A percentile compares a stretch with the other conserved stretches of the same genome.
Evolutionary conservation across 2,888 invertebrate genomes (phyloP).

Genomic region (Ectropis crepuscularia): DNA sequence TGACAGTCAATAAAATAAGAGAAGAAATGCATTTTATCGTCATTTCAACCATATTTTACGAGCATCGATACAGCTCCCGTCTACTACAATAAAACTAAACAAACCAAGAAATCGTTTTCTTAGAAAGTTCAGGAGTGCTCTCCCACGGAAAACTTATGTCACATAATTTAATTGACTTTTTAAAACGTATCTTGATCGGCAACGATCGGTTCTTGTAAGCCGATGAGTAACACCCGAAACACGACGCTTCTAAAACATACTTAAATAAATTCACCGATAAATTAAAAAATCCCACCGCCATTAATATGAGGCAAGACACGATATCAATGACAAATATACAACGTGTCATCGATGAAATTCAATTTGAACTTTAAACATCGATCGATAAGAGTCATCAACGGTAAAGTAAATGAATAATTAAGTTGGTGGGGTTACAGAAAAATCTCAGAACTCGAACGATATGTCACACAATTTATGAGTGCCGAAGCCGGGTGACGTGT

Average conservation of each 20-base stretch:
- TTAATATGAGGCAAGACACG: conserved; percentile 72
- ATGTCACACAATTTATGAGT: conserved; percentile 80
- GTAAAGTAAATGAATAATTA: conserved; percentile 43
- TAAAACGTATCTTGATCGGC: conserved; percentile 52
- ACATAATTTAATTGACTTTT: conserved; percentile 51
- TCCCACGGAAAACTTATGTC: conserved; percentile 41
- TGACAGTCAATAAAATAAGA: conserved; percentile 14
- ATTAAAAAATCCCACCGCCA: conserved; percentile 72
- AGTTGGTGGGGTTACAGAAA: conserved; percentile 57
- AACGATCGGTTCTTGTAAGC: conserved; percentile 52
- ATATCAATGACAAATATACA: conserved; percentile 57
- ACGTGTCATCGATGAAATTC: conserved; percentile 41
- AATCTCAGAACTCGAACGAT: conserved; percentile 73
- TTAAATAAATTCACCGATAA: conserved; percentile 68
- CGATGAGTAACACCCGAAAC: conserved; percentile 57
- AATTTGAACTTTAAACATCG: conserved; percentile 52
- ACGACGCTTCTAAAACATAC: conserved; percentile 52
- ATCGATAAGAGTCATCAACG: conserved; percentile 48
- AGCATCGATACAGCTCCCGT: conserved; percentile 20
- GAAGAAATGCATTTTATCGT: conserved; percentile 21
- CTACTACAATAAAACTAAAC: conserved; percentile 28
- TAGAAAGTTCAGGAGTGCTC: conserved; percentile 23
- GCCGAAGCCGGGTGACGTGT: conserved; percentile 68
- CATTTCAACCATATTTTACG: conserved; percentile 22
- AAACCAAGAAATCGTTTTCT: conserved; percentile 31